Evolutionary conservation across 1,140 invertebrate genomes (phyloP).

Genomic region (Caenorhabditis remanei): DNA sequence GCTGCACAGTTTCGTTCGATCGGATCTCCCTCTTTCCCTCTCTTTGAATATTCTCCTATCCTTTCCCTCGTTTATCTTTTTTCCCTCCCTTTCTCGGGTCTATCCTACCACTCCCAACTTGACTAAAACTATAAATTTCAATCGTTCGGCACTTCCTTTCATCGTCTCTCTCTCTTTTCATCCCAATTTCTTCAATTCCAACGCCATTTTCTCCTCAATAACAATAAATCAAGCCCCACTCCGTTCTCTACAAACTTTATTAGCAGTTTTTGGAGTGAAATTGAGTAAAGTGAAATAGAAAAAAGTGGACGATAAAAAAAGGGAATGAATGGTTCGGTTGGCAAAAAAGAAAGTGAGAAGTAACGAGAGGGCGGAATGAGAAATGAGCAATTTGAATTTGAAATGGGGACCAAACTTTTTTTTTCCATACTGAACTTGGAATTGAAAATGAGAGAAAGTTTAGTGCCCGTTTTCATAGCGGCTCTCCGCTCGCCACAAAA

Average conservation of each 20-base stretch:
- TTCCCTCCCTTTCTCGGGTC: too few relatives aligned
- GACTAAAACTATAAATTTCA: slow-evolving; percentile 17
- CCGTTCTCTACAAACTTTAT: background rate
- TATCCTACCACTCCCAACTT: background rate
- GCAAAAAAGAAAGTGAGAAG: slow-evolving; percentile 1
- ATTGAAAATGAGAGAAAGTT: slow-evolving; percentile 10
- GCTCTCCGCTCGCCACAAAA: too few relatives aligned
- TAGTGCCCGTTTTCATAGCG: too few relatives aligned
- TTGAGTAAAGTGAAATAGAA: background rate
- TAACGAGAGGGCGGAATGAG: background rate
- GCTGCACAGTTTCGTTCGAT: too few relatives aligned
- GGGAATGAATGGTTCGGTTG: background rate
- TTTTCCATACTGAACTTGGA: background rate
- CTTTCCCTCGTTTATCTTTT: background rate
- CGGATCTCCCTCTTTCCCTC: background rate
- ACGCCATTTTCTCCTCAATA: background rate
- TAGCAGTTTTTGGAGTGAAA: background rate
- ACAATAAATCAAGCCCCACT: slow-evolving; percentile 12
- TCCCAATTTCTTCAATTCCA: background rate
- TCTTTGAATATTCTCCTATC: background rate
- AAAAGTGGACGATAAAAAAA: background rate
- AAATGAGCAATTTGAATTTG: background rate
- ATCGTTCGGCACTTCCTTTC: background rate
- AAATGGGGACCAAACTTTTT: background rate
- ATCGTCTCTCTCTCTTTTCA: background rate